Percentiles rank a stretch among this genome's conserved stretches.
Conservation (phyloP, 1,140 invertebrate species). For the Brachystomella parvula region DNA sequence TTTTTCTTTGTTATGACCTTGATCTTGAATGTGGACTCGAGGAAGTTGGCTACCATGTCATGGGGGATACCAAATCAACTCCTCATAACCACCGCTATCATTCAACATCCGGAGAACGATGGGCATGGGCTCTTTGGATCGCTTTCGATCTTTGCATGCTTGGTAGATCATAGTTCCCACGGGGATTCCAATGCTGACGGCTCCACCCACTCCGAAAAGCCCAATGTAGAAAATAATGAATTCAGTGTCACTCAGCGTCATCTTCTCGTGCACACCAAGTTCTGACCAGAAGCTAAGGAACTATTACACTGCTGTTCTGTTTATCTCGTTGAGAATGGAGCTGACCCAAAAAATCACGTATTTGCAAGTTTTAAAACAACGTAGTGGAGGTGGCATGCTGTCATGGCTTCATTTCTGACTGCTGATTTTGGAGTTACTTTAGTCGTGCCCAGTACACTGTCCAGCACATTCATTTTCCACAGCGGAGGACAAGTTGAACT, state of each 20-base stretch:
- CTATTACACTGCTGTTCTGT: background rate
- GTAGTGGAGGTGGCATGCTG: background rate
- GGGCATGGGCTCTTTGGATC: background rate
- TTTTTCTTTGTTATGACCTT: background rate
- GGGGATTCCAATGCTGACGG: background rate
- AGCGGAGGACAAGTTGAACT: background rate
- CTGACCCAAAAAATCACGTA: background rate
- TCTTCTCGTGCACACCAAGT: background rate
- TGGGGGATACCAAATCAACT: constrained; percentile 2
- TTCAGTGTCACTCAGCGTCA: background rate
- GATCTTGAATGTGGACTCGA: background rate
- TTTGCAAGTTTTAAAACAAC: background rate
- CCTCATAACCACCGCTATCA: background rate
- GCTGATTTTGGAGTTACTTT: background rate
- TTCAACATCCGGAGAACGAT: background rate
- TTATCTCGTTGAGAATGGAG: background rate
- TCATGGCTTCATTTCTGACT: background rate
- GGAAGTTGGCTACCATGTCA: background rate
- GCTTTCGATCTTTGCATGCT: background rate
- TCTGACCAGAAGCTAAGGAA: background rate
- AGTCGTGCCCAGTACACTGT: background rate
- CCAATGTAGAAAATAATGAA: background rate
- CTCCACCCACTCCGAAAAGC: background rate
- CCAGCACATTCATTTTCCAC: background rate
- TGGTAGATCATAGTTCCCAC: background rate